Base-by-base conservation (phyloP, 1,140 invertebrate species). In the Penaeus vannamei region DNA sequence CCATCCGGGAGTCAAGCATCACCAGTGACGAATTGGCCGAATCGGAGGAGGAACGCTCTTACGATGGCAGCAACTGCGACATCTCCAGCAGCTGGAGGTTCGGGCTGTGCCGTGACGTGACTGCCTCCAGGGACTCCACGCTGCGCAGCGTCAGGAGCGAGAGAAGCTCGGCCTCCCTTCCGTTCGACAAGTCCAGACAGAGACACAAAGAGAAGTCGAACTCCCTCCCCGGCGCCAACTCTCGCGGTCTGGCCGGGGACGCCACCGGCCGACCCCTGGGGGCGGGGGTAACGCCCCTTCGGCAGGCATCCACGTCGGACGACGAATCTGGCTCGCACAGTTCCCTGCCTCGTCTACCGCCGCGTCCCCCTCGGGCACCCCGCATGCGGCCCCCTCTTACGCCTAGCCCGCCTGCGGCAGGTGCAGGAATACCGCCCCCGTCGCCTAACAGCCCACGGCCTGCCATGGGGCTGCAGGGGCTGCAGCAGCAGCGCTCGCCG, bases 401-500 rank as follows among this genome's bases (percentile, higher is more conserved):
- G 22, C 84, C 88, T 59, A 90, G 86, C 82, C 91, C 91, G 4
- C 87, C 86, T 8, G 66, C 86, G 3, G 80, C 82, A 32, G 84
- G 79, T 22, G n/a, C 69, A 26, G 82, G 61, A 42, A 29, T 83
- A 26, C 83, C 86, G 17, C 86, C 88, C 2, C 80, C 88, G 59
- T 84, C 85, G 10, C 72, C 88, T 23, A 76, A 46, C 66, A 87
- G 85, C 61, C 91, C 89, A 26, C 88, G 91, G 4, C 91, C 91
- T 22, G 89, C 91, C 62, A 91, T 91, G 91, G 91, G 91, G 26
- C 81, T 91, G 80, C 86, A 82, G 86, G 83, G 91, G 5, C 83
- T 91, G 79, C 87, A 90, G 81, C 87, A 86, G n/a, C 82, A 79
- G 84, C 60, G 66, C 66, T 91, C 86, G n/a, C 90, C 90, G n/a